phyloP scores from a whole-genome alignment of 2,113 vertebrate species.

The Anarhynchus alexandrinus region DNA sequence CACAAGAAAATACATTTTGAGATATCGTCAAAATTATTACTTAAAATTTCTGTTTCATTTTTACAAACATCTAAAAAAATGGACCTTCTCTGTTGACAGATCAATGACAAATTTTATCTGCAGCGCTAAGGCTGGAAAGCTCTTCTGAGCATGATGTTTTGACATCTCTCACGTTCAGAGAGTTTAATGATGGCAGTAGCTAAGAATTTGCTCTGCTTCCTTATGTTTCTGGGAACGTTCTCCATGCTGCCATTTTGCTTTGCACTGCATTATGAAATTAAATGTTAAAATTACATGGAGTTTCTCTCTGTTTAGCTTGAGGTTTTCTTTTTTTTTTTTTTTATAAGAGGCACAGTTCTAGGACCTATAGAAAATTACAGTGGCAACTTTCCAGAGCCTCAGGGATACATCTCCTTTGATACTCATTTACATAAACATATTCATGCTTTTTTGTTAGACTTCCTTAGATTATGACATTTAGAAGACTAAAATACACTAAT shows the following conservation, averaged over 20 bases:
- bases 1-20: not conserved
- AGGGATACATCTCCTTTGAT: slow-evolving; percentile 27
- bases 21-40: not conserved
- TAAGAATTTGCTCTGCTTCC: not conserved
- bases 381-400: slow-evolving; percentile 40
- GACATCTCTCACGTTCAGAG: not conserved
- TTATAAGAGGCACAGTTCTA: not conserved
- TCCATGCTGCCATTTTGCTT: not conserved
- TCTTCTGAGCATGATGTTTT: not conserved
- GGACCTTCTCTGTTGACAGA: not conserved
- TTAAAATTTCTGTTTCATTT: not conserved
- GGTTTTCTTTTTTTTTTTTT: not conserved
- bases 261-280: not conserved
- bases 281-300: not conserved
- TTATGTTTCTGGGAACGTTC: not conserved
- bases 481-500: slow-evolving; percentile 26
- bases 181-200: too few relatives aligned
- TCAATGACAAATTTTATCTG: not conserved
- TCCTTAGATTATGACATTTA: slow-evolving; percentile 22
- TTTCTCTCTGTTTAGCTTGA: slow-evolving; percentile 7
- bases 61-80: not conserved
- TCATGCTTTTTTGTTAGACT: slow-evolving; percentile 48
- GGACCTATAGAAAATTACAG: not conserved
- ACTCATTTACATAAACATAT: slow-evolving; percentile 32
- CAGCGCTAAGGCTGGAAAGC: not conserved